Evolutionary conservation across 2,113 vertebrate species (phyloP).

Genomic region (Egretta garzetta): DNA sequence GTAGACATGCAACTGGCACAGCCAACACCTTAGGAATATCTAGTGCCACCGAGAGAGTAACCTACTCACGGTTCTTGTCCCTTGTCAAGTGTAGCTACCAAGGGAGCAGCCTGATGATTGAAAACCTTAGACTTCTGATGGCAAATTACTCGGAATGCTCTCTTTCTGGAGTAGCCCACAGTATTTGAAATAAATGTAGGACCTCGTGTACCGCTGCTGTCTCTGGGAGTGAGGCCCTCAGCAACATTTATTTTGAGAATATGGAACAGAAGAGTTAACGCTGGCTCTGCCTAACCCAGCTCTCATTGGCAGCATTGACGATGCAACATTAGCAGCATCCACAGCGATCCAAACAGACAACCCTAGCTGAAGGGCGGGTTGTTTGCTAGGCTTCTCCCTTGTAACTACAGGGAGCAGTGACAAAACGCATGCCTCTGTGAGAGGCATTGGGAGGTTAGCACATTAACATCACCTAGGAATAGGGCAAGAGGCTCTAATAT

Average conservation of each 20-base stretch:
- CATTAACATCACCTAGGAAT: not conserved
- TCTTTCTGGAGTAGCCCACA: not conserved
- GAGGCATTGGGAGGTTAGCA: not conserved
- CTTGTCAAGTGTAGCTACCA: not conserved
- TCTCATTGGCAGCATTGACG: not conserved
- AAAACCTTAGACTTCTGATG: not conserved
- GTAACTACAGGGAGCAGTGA: not conserved
- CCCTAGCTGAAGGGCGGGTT: fast-evolving
- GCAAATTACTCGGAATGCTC: not conserved
- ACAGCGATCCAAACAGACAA: not conserved
- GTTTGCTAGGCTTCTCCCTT: not conserved
- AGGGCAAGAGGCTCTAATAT: not conserved
- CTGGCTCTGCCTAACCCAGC: not conserved
- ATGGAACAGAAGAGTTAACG: not conserved
- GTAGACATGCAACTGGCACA: not conserved
- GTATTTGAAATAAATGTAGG: not conserved
- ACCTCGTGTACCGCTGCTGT: fast-evolving
- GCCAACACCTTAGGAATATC: not conserved
- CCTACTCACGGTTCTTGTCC: not conserved
- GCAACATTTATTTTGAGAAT: not conserved
- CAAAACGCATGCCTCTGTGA: not conserved
- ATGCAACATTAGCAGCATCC: not conserved
- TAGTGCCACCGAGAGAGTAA: not conserved
- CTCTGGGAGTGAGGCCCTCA: not conserved
- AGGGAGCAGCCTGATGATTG: not conserved